Evolutionary conservation across 2,797 vertebrate species (phyloP).

Genomic region (Enoplosus armatus): DNA sequence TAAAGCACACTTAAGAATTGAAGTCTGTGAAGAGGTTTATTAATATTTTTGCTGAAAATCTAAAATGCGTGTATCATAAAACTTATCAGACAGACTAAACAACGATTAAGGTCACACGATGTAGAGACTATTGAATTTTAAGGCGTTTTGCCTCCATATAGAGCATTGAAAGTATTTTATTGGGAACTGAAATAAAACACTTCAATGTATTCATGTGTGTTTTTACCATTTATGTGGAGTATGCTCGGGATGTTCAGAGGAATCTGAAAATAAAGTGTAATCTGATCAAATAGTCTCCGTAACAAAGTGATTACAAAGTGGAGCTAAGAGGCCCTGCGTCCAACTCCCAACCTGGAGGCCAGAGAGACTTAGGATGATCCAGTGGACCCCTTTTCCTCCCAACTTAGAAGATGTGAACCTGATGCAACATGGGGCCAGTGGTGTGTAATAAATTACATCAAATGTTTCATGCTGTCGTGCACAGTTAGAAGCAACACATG

Average conservation of each 20-base stretch:
- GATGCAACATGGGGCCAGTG: neutral
- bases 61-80: slow-evolving; percentile 12
- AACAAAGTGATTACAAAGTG: neutral
- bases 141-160: neutral
- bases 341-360: neutral
- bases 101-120: neutral
- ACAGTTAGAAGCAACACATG: neutral
- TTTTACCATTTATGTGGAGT: slow-evolving; percentile 17
- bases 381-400: neutral
- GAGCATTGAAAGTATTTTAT: slow-evolving; percentile 30
- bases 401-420: neutral
- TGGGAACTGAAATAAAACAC: slow-evolving; percentile 47
- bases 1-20: neutral
- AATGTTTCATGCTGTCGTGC: neutral
- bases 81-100: neutral
- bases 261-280: slow-evolving; percentile 26
- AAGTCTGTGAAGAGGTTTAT: slow-evolving; percentile 6
- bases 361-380: neutral
- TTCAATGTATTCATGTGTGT: slow-evolving; percentile 7
- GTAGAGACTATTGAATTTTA: slow-evolving; percentile 6
- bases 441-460: neutral
- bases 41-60: slow-evolving; percentile 3
- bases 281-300: neutral
- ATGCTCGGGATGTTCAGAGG: neutral
- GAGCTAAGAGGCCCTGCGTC: neutral